Conservation (phyloP, 2,888 invertebrate species). For the Oligia fasciuncula region DNA sequence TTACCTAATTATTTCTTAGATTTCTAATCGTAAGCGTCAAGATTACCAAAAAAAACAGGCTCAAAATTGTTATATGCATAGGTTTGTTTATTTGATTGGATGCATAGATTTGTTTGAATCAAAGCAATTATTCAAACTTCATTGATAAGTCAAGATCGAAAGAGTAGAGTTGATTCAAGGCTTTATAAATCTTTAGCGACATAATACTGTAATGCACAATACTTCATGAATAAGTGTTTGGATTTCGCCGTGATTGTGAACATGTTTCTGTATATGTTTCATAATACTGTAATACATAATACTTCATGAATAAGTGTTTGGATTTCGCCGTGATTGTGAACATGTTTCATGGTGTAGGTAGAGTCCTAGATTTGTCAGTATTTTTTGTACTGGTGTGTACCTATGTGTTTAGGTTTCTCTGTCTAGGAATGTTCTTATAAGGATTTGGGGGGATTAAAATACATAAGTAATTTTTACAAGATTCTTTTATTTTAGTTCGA, state of each 20-base stretch:
- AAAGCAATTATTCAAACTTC: not conserved
- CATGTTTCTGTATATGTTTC: not conserved
- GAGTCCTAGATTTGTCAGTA: constrained; percentile 12
- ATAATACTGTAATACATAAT: not conserved
- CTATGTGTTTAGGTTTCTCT: constrained; percentile 8
- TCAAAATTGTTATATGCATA: not conserved
- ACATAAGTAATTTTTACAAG: constrained; percentile 85
- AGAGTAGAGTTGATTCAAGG: not conserved
- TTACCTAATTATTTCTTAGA: not conserved
- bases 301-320: not conserved
- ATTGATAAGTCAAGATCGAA: too few relatives aligned
- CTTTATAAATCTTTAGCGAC: not conserved
- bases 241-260: constrained; percentile 5
- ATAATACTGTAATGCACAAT: not conserved
- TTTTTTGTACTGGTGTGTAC: constrained; percentile 26
- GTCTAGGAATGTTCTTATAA: constrained; percentile 10
- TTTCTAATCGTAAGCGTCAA: constrained; percentile 3
- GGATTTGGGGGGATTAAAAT: constrained; percentile 74
- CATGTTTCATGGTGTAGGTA: constrained; percentile 3
- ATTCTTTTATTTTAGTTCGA: constrained; percentile 92
- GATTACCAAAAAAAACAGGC: not conserved
- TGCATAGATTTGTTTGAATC: not conserved
- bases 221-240: not conserved
- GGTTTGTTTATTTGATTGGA: not conserved
- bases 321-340: constrained; percentile 5